Evolutionary conservation across 2,797 vertebrate genomes (phyloP).

Genomic region (Pipistrellus pipistrellus): DNA sequence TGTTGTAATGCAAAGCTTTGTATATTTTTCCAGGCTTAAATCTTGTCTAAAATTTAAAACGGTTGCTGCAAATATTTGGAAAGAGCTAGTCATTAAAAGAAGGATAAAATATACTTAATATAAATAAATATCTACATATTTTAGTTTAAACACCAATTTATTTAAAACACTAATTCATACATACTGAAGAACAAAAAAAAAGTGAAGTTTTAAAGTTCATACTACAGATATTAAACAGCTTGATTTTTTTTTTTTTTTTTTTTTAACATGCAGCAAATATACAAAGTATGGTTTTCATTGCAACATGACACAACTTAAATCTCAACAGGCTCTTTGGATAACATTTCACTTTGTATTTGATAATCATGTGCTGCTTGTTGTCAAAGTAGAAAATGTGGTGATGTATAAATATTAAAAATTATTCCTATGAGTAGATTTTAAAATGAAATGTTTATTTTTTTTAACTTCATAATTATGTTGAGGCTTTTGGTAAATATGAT

Average conservation of each 20-base stretch:
- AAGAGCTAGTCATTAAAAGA: slow-evolving; percentile 40
- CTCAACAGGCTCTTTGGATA: not conserved
- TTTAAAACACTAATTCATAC: not conserved
- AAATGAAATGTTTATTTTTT: not conserved
- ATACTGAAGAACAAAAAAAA: slow-evolving; percentile 7
- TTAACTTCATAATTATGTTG: not conserved
- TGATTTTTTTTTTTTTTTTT: slow-evolving; percentile 21
- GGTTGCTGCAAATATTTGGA: slow-evolving; percentile 27
- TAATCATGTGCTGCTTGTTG: not conserved
- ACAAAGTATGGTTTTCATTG: slow-evolving; percentile 61
- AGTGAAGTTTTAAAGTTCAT: slow-evolving; percentile 24
- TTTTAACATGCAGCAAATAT: slow-evolving; percentile 57
- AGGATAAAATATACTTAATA: not conserved
- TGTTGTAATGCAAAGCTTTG: slow-evolving; percentile 45
- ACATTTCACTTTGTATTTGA: slow-evolving; percentile 56
- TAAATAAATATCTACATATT: slow-evolving; percentile 51
- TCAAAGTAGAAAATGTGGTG: not conserved
- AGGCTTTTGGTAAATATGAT: not conserved
- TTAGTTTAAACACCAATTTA: slow-evolving; percentile 1
- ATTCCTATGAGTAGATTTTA: not conserved
- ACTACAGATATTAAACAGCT: slow-evolving; percentile 46
- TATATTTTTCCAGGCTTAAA: slow-evolving; percentile 16
- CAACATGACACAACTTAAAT: slow-evolving; percentile 61
- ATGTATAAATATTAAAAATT: slow-evolving; percentile 27
- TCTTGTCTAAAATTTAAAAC: slow-evolving; percentile 13